Evolutionary conservation across 2,797 vertebrate species (phyloP).

Genomic region (Scolopax bukidnonensis): DNA sequence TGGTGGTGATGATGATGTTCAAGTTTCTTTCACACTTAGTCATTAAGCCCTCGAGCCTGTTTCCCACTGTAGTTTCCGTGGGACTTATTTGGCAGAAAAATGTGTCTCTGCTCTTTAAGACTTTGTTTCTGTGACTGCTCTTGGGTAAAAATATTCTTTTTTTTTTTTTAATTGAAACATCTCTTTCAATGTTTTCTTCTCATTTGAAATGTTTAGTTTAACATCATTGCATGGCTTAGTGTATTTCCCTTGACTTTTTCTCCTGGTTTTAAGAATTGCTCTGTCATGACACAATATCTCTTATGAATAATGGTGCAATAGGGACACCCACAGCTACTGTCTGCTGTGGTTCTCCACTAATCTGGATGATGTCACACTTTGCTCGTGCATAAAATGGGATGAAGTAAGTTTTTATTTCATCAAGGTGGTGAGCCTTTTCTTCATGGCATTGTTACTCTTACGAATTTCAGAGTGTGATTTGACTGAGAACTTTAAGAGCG

Average conservation of each 20-base stretch:
- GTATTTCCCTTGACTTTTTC: not conserved
- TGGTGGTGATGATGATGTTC: not conserved
- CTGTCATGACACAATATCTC: not conserved
- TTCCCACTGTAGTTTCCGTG: not conserved
- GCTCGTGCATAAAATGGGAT: not conserved
- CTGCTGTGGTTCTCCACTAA: not conserved
- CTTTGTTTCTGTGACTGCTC: not conserved
- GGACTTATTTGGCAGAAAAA: not conserved
- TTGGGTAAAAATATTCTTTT: not conserved
- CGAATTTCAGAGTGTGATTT: not conserved
- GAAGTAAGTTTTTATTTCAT: not conserved
- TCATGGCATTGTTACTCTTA: rapidly evolving
- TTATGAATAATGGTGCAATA: not conserved
- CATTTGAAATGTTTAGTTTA: not conserved
- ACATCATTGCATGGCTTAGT: not conserved
- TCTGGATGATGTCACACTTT: not conserved
- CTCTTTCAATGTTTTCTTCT: not conserved
- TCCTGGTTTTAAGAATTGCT: not conserved
- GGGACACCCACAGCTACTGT: not conserved
- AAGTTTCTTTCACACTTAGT: not conserved
- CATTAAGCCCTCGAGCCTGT: not conserved
- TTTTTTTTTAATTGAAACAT: not conserved
- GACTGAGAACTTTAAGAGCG: not conserved
- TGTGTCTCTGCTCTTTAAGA: rapidly evolving
- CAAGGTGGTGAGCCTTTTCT: not conserved